Evolutionary conservation across 1,140 invertebrate genomes (phyloP).

Genomic region (Aphis craccivora): DNA sequence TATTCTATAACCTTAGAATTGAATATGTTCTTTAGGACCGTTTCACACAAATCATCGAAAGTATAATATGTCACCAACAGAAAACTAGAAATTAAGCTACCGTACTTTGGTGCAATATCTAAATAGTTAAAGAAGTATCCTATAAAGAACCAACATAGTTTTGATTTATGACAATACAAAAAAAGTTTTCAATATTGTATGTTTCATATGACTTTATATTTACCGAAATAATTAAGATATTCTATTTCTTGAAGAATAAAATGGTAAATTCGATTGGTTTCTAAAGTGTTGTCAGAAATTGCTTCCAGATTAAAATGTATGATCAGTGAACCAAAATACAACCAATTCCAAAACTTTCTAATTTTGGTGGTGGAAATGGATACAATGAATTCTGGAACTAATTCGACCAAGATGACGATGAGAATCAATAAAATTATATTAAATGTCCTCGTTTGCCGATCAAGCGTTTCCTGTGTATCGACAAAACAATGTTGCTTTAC

Average conservation of each 20-base stretch:
- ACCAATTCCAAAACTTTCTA: neutral
- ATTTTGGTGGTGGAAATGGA: neutral
- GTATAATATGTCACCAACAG: conserved; percentile 93
- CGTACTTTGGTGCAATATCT: conserved; percentile 98
- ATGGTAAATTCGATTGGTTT: no score
- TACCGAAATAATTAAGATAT: neutral
- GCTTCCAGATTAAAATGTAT: neutral
- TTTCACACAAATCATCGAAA: conserved; percentile 66
- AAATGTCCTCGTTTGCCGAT: neutral
- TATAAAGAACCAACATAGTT: conserved; percentile 62
- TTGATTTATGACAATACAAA: neutral
- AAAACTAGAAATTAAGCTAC: conserved; percentile 90
- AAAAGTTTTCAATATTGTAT: neutral
- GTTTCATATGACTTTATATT: neutral
- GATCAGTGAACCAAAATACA: neutral
- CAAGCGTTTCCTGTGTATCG: neutral
- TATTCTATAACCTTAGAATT: conserved; percentile 33
- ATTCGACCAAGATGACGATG: neutral
- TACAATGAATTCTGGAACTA: neutral
- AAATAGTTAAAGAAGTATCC: conserved; percentile 99
- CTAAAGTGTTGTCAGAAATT: no score
- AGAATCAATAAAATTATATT: neutral
- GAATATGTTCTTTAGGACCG: no score
- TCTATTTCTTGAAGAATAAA: neutral
- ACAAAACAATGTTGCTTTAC: neutral